phyloP scores from a whole-genome alignment of 2,888 invertebrate species.

The Leuctra nigra region DNA sequence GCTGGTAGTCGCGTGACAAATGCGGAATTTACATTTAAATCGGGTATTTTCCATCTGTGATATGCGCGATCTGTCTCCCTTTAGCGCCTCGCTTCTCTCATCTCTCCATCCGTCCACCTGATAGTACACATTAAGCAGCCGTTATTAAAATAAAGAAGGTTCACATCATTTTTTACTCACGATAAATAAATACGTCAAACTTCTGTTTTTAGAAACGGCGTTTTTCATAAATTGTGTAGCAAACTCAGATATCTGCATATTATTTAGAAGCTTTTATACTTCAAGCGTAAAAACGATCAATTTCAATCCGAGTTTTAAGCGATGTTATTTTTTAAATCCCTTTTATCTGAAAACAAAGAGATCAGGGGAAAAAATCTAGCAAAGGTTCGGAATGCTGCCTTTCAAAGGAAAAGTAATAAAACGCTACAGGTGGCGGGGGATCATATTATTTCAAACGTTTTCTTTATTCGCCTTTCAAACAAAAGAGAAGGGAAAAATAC shows the following conservation, averaged over 20 bases:
- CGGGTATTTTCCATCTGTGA: slow-evolving; percentile 56
- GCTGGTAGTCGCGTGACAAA: slow-evolving; percentile 24
- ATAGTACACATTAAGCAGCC: too few species aligned
- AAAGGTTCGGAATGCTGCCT: slow-evolving; percentile 18
- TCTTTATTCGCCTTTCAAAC: slow-evolving; percentile 26
- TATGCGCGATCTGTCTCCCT: slow-evolving; percentile 33
- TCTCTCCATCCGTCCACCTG: neutral
- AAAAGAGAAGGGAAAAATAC: slow-evolving; percentile 35
- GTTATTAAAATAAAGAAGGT: too few species aligned
- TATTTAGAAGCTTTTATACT: neutral
- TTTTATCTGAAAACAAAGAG: neutral
- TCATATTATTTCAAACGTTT: slow-evolving; percentile 26
- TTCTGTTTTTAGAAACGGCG: neutral
- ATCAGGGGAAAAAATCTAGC: slow-evolving; percentile 20
- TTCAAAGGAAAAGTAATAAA: slow-evolving; percentile 25
- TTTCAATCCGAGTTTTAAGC: slow-evolving; percentile 20
- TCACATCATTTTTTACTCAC: too few species aligned
- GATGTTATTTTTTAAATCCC: slow-evolving; percentile 8
- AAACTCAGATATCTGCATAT: neutral
- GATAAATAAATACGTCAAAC: too few species aligned
- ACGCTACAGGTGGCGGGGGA: slow-evolving; percentile 25
- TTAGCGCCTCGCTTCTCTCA: slow-evolving; percentile 37
- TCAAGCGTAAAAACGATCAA: slow-evolving; percentile 21
- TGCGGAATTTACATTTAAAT: slow-evolving; percentile 57
- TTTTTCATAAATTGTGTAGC: neutral